phyloP scores from a whole-genome alignment of 2,888 invertebrate genomes.

The Spatulosminthurus flaviceps region DNA sequence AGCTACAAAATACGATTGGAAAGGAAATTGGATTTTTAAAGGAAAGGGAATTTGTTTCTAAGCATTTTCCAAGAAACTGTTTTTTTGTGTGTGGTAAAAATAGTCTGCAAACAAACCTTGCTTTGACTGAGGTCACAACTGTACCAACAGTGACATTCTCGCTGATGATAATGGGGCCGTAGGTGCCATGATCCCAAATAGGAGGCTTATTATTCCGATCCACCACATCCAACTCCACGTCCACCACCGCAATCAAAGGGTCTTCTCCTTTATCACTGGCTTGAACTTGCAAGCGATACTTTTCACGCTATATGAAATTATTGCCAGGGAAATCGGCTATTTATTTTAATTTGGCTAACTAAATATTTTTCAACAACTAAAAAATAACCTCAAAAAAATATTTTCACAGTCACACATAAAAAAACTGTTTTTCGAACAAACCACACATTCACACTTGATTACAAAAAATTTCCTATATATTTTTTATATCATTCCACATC shows the following conservation, averaged over 20 bases:
- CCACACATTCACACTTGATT: neutral
- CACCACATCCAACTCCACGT: constrained; percentile 97
- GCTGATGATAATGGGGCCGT: constrained; percentile 97
- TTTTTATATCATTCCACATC: constrained; percentile 13
- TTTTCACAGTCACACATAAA: neutral
- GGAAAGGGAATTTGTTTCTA: constrained; percentile 10
- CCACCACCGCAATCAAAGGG: constrained; percentile 92
- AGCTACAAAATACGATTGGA: too few species aligned
- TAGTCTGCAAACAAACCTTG: constrained; percentile 73
- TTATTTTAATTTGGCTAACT: too few species aligned
- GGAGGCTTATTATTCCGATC: constrained; percentile 98
- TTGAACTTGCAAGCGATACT: constrained; percentile 94
- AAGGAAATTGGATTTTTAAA: too few species aligned
- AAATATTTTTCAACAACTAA: too few species aligned
- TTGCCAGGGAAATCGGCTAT: neutral
- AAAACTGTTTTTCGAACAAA: neutral
- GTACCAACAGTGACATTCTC: constrained; percentile 99
- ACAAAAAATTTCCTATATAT: neutral
- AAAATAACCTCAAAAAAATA: neutral
- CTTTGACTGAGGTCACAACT: constrained; percentile 97
- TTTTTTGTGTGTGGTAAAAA: constrained; percentile 23
- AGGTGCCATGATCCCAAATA: constrained; percentile 93
- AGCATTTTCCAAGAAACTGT: too few species aligned
- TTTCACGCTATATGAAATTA: constrained; percentile 79
- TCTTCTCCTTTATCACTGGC: constrained; percentile 90